Conservation (phyloP, 2,888 invertebrate genomes). For the Idaea aversata region DNA sequence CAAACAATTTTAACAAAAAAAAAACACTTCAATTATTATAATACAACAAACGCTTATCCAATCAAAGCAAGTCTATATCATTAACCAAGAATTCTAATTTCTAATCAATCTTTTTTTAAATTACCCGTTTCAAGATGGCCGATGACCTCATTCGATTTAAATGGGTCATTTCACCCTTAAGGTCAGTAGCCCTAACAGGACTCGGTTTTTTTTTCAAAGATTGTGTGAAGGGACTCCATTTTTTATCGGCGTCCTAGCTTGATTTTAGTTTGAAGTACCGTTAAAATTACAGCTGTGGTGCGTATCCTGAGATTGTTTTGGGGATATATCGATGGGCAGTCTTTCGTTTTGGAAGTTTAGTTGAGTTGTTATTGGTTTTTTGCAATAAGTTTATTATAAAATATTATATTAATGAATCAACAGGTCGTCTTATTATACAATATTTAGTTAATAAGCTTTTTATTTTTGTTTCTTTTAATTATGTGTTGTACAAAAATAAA, state of each 20-base stretch:
- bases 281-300: conserved; percentile 52
- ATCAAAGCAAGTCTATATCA: conserved; percentile 16
- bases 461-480: too few species aligned
- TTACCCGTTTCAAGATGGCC: conserved; percentile 24
- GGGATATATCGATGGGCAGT: conserved; percentile 34
- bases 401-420: too few species aligned
- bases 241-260: conserved; percentile 71
- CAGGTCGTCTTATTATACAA: too few species aligned
- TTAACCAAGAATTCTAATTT: conserved; percentile 19
- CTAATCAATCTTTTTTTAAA: conserved; percentile 36
- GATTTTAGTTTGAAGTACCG: conserved; percentile 73
- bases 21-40: background rate
- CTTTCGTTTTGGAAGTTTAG: background rate
- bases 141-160: conserved; percentile 71
- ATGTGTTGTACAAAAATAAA: too few species aligned
- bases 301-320: conserved; percentile 36
- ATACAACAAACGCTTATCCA: conserved; percentile 14
- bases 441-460: too few species aligned
- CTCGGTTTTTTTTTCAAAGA: conserved; percentile 70
- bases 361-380: background rate
- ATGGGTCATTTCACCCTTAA: conserved; percentile 75
- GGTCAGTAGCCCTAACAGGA: conserved; percentile 76
- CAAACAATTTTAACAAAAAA: background rate
- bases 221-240: conserved; percentile 58
- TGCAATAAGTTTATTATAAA: background rate